Conservation (phyloP, 2,113 vertebrate species). For the Melanerpes formicivorus region DNA sequence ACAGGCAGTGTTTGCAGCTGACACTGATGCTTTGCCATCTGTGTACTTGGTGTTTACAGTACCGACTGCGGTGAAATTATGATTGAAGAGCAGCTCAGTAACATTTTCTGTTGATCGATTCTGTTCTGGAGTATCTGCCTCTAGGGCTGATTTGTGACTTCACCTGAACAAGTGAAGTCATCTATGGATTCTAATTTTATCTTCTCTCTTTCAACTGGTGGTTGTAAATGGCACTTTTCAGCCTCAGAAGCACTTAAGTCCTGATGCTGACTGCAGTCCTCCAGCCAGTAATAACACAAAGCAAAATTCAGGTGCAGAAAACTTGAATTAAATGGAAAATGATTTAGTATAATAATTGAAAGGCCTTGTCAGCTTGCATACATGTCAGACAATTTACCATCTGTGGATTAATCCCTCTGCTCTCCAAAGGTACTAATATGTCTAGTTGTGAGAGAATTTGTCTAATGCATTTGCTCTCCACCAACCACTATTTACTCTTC, state of each 20-base stretch:
- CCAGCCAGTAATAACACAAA: constrained; percentile 35
- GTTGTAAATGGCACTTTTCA: constrained; percentile 17
- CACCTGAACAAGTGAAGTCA: background rate
- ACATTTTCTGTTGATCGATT: background rate
- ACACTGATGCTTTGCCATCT: constrained; percentile 23
- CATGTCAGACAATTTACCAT: constrained; percentile 38
- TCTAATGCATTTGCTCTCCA: background rate
- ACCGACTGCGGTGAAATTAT: background rate
- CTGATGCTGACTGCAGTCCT: background rate
- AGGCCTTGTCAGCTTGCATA: constrained; percentile 44
- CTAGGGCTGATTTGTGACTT: background rate
- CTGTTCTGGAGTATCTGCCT: constrained; percentile 5
- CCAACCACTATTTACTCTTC: constrained; percentile 43
- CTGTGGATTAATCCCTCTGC: background rate
- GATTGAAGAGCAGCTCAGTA: background rate
- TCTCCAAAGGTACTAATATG: background rate
- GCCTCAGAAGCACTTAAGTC: constrained; percentile 18
- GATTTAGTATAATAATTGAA: constrained; percentile 49
- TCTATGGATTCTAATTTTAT: constrained; percentile 28
- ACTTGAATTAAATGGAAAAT: constrained; percentile 47
- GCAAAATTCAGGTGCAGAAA: constrained; percentile 14
- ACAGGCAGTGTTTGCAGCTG: background rate
- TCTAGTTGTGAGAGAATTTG: background rate
- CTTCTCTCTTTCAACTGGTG: background rate
- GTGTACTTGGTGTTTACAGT: constrained; percentile 16